These are phyloP conservation scores for Siniperca scherzeri DNA, from an alignment of 2,797 vertebrate genomes.

Conservation along the genomic window DNA sequence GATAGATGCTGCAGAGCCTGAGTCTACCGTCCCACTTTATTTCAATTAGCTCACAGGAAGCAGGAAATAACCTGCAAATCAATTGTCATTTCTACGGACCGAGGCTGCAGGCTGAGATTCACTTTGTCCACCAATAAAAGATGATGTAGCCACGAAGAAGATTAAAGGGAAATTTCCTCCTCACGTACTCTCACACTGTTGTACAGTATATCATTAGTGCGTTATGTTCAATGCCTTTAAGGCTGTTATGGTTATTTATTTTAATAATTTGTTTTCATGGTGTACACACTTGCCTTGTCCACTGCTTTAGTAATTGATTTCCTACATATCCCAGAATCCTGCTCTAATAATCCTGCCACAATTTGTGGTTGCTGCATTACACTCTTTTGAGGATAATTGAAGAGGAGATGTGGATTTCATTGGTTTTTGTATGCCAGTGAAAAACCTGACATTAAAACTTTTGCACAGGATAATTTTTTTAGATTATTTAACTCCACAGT, in stretches of 20 bases:
- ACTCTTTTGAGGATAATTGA: conserved; percentile 6
- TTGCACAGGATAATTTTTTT: neutral
- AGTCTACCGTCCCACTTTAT: conserved; percentile 81
- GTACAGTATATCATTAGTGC: conserved; percentile 53
- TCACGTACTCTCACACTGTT: conserved; percentile 30
- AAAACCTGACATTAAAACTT: conserved; percentile 11
- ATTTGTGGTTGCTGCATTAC: conserved; percentile 4
- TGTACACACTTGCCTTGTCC: neutral
- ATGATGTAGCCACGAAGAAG: conserved; percentile 75
- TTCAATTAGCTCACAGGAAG: conserved; percentile 86
- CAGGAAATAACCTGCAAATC: conserved; percentile 85
- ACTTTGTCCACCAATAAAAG: conserved; percentile 80
- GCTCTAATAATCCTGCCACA: conserved; percentile 2
- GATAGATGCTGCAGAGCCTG: conserved; percentile 77
- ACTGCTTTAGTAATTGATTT: conserved; percentile 1
- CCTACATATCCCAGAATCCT: conserved; percentile 3
- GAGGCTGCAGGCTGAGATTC: conserved; percentile 70
- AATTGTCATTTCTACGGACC: conserved; percentile 80
- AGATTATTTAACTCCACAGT: neutral
- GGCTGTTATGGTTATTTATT: conserved; percentile 39
- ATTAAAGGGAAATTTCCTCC: conserved; percentile 76
- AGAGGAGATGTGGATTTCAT: neutral
- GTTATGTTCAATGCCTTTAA: conserved; percentile 45
- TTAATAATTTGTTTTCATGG: conserved; percentile 44
- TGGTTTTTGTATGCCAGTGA: neutral